Conservation (phyloP, 2,888 invertebrate genomes). For the Artemia sp. region DNA sequence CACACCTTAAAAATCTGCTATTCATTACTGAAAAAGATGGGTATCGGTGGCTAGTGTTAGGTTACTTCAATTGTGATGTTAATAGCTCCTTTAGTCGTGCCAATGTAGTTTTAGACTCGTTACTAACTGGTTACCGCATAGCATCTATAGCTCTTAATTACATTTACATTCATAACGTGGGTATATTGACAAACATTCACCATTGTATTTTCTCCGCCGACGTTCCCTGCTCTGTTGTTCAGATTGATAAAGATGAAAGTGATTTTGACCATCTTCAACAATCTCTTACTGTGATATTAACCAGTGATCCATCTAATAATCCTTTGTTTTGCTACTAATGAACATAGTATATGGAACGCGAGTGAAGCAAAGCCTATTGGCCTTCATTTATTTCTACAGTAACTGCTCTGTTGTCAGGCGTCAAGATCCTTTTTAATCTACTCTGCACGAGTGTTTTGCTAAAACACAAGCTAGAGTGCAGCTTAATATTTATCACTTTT, state of each 20-base stretch:
- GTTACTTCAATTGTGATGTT: not conserved
- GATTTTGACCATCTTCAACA: not conserved
- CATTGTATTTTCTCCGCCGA: not conserved
- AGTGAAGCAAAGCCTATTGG: not conserved
- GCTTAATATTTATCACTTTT: too few species aligned
- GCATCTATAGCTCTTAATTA: not conserved
- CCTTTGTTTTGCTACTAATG: not conserved
- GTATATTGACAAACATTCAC: not conserved
- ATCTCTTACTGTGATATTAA: not conserved
- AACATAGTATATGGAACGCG: not conserved
- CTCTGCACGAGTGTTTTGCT: too few species aligned
- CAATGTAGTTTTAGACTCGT: not conserved
- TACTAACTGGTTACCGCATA: not conserved
- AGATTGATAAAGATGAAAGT: not conserved
- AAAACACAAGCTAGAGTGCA: too few species aligned
- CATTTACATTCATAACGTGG: not conserved
- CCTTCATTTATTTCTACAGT: not conserved
- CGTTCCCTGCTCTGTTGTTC: not conserved
- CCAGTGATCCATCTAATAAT: not conserved
- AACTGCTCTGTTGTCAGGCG: too few species aligned
- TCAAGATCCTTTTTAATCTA: too few species aligned
- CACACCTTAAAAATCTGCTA: not conserved
- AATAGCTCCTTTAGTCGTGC: not conserved
- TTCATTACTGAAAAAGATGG: too few species aligned
- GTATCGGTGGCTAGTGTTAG: not conserved